Evolutionary conservation across 2,888 invertebrate genomes (phyloP).

Genomic region (Pristionchus exspectatus): DNA sequence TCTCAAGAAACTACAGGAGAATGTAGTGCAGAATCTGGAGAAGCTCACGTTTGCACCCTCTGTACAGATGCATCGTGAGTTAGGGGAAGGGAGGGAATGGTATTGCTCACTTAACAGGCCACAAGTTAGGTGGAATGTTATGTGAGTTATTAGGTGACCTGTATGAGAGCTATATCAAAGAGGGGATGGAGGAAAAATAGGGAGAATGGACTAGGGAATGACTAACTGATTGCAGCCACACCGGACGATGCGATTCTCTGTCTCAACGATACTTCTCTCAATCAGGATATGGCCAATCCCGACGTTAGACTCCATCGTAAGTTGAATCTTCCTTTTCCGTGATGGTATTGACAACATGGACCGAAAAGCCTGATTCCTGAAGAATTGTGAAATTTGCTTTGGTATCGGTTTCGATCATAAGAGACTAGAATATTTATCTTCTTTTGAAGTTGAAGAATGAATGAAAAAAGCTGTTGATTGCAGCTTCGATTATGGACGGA

Average conservation of each 20-base stretch:
- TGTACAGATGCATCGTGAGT: slow-evolving; percentile 75
- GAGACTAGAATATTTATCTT: background rate
- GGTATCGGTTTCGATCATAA: no score
- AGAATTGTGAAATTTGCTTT: no score
- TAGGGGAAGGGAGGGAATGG: background rate
- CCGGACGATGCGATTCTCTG: slow-evolving; percentile 68
- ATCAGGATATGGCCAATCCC: slow-evolving; percentile 72
- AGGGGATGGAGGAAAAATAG: background rate
- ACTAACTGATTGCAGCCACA: slow-evolving; percentile 66
- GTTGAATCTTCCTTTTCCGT: background rate
- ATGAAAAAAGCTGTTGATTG: slow-evolving; percentile 19
- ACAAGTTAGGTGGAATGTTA: no score
- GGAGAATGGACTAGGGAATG: background rate
- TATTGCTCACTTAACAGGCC: no score
- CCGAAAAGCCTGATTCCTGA: background rate
- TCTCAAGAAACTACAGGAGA: slow-evolving; percentile 65
- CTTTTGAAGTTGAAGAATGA: background rate
- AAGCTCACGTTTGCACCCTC: slow-evolving; percentile 71
- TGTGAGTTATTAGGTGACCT: no score
- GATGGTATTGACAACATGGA: background rate
- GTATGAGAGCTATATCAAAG: background rate
- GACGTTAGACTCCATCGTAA: slow-evolving; percentile 70
- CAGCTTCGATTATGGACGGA: slow-evolving; percentile 67
- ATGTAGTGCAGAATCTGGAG: slow-evolving; percentile 71
- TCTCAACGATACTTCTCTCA: slow-evolving; percentile 62